These are phyloP conservation scores for Engraulis encrasicolus DNA, from an alignment of 2,113 vertebrate genomes.

Conservation along the genomic window DNA sequence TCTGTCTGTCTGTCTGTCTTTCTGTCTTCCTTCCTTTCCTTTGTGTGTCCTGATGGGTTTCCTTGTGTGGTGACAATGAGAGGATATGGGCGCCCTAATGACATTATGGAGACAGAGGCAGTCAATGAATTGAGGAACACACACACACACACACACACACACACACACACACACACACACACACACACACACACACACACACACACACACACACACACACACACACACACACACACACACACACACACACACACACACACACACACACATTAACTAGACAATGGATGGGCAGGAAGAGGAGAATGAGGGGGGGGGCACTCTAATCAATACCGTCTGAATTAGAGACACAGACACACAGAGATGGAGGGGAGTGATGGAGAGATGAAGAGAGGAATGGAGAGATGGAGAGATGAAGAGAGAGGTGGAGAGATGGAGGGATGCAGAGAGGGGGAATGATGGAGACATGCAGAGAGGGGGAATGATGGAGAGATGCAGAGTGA, in stretches of 20 bases:
- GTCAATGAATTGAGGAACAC: slow-evolving; percentile 29
- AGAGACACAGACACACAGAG: too few species aligned
- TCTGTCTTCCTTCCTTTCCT: slow-evolving; percentile 31
- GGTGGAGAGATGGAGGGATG: too few species aligned
- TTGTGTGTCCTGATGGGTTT: too few species aligned
- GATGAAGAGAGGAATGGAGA: too few species aligned
- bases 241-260: slow-evolving; percentile 31
- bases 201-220: not conserved
- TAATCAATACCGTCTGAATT: slow-evolving; percentile 70
- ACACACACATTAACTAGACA: slow-evolving; percentile 51
- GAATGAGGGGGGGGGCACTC: slow-evolving; percentile 56
- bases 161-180: slow-evolving; percentile 53
- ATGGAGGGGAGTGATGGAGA: too few species aligned
- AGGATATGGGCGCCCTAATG: slow-evolving; percentile 63
- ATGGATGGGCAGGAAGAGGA: slow-evolving; percentile 52
- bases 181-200: slow-evolving; percentile 43
- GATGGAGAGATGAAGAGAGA: too few species aligned
- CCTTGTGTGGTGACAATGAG: slow-evolving; percentile 69
- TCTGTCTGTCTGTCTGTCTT: too few species aligned
- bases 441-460: too few species aligned
- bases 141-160: slow-evolving; percentile 51
- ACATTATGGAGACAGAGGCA: slow-evolving; percentile 49
- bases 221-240: slow-evolving; percentile 6
- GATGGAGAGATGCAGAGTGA: too few species aligned
- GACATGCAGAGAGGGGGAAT: too few species aligned